These are phyloP conservation scores for Anastrepha ludens DNA, from an alignment of 1,140 invertebrate genomes.

Conservation along the genomic window DNA sequence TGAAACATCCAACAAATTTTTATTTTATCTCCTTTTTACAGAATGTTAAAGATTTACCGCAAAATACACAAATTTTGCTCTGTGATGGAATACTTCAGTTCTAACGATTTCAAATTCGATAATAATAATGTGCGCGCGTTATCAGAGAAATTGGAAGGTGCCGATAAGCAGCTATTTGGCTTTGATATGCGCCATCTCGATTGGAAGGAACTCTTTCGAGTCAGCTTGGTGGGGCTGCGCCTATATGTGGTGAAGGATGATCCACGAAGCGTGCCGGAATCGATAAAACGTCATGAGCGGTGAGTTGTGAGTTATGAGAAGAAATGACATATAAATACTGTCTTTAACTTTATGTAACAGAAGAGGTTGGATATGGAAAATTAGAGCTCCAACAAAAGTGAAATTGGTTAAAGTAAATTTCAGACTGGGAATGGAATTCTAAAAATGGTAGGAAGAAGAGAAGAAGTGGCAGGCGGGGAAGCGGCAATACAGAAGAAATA, in stretches of 20 bases:
- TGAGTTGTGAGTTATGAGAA: conserved; percentile 64
- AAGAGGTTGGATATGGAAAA: too few species aligned
- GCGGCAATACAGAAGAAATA: too few species aligned
- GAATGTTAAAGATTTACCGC: conserved; percentile 83
- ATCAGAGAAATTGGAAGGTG: conserved; percentile 77
- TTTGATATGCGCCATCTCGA: conserved; percentile 82
- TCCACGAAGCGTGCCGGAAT: conserved; percentile 79
- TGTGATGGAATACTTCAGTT: conserved; percentile 83
- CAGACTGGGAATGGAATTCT: too few species aligned
- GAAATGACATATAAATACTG: too few species aligned
- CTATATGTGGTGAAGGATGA: conserved; percentile 84
- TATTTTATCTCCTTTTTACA: conserved; percentile 65
- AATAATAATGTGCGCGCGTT: conserved; percentile 81
- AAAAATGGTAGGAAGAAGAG: too few species aligned
- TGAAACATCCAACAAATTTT: not conserved
- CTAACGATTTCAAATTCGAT: conserved; percentile 82
- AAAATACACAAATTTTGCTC: conserved; percentile 83
- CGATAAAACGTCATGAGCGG: conserved; percentile 77
- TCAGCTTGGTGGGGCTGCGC: conserved; percentile 80
- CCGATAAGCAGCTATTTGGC: conserved; percentile 81
- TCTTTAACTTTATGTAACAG: too few species aligned
- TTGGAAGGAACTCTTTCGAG: conserved; percentile 80
- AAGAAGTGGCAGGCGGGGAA: too few species aligned
- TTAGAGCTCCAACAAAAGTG: not conserved
- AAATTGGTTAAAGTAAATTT: too few species aligned